Base-by-base conservation (phyloP, 2,888 invertebrate genomes). In the Physocephala rufipes region DNA sequence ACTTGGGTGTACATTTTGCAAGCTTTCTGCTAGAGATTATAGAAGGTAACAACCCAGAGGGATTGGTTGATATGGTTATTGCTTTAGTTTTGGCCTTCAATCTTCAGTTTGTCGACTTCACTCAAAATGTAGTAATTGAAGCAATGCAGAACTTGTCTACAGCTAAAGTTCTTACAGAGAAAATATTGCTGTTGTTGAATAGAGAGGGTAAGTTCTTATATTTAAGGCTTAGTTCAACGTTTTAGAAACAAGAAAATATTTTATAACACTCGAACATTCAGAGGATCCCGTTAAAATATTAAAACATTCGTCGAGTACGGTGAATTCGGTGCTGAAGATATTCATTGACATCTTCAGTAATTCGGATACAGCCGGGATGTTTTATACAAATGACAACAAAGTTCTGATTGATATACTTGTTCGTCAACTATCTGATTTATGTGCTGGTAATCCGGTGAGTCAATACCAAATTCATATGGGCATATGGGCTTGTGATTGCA, bases 351-450 rank as follows among this genome's bases (percentile, higher is more conserved):
- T 97, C 76, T 96, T 96, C 85, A 91, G 91, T 74, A 90, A 90
- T 77, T 89, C 90, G 76, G 89, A 90, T 75, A 95, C 96, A 0
- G 94, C 97, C 0, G 90, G 91, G 76, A 89, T 97, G 75, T 95
- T 97, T 87, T 98, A 98, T 86, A 95, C 96, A 0, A 98, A 97
- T 82, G 98, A 98, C 83, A 92, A 94, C 55, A 95, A 94, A 86
- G 97, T 97, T 58, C 89, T 97, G 72, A 92, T 97, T 74, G 98
- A 97, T 83, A 97, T 98, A 81, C 91, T 97, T 69, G 92, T 96
- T 66, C 89, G 97, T 64, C 95, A 96, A 85, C 89, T 98, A 30
- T 92, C 95, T 2, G 97, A 98, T 86, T 89, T 97, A 74, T 93
- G 95, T 58, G 91, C 96, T 5, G 95, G 95, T 30, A 96, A 97